These are phyloP conservation scores for Brachypteracias leptosomus DNA, from an alignment of 2,113 vertebrate species.

Conservation along the genomic window DNA sequence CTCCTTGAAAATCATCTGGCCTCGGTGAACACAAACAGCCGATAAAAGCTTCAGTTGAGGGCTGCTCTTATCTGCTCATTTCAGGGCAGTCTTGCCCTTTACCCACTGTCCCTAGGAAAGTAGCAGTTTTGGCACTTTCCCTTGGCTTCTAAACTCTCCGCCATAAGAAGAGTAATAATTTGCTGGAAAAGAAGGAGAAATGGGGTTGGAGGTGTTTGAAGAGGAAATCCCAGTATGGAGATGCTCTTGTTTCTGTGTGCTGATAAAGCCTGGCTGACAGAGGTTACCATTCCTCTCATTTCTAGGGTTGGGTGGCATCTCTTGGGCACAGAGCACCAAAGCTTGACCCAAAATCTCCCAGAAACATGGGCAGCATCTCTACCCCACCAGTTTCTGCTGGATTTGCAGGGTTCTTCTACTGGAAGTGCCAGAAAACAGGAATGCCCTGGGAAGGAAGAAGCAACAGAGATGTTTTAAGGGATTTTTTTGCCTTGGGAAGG, in stretches of 20 bases:
- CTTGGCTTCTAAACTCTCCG: not conserved
- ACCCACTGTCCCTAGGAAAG: constrained; percentile 65
- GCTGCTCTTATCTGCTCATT: constrained; percentile 71
- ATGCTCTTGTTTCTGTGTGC: not conserved
- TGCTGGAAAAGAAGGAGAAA: not conserved
- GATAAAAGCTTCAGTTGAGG: constrained; percentile 76
- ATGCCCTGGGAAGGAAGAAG: not conserved
- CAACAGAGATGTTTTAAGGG: too few relatives aligned
- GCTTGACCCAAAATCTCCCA: not conserved
- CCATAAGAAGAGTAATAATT: not conserved
- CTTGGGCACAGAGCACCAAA: not conserved
- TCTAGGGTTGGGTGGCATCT: not conserved
- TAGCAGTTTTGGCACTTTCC: constrained; percentile 57
- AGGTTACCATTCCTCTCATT: not conserved
- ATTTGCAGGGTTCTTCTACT: not conserved
- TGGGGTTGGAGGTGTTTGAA: not conserved
- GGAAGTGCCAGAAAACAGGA: not conserved
- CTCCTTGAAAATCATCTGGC: constrained; percentile 78
- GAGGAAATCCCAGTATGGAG: not conserved
- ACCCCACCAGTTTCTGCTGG: accelerated
- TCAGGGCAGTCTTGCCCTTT: constrained; percentile 58
- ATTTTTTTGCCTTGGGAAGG: not conserved
- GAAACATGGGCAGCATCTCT: not conserved
- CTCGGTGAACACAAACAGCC: constrained; percentile 72
- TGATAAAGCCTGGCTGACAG: not conserved